phyloP scores from a whole-genome alignment of 2,888 invertebrate genomes.

The Trachelus stipa region DNA sequence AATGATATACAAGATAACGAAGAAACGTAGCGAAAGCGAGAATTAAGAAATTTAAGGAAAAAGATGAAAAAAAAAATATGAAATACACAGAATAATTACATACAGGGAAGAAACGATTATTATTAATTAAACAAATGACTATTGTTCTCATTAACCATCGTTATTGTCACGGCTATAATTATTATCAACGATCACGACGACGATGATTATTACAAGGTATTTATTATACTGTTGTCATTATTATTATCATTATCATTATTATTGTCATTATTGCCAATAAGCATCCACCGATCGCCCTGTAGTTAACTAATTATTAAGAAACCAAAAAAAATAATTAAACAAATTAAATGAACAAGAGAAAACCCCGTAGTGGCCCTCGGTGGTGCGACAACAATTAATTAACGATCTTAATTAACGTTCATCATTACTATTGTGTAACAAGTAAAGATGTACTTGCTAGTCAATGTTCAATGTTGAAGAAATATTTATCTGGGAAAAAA shows the following conservation, averaged over 20 bases:
- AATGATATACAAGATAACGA: background rate
- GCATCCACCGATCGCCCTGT: conserved; percentile 17
- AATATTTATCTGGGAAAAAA: conserved; percentile 51
- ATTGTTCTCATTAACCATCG: conserved; percentile 24
- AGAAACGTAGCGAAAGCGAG: background rate
- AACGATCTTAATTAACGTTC: conserved; percentile 20
- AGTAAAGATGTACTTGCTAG: conserved; percentile 53
- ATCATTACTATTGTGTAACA: conserved; percentile 34
- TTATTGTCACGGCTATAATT: conserved; percentile 5
- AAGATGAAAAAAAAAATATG: background rate
- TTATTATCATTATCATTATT: conserved; percentile 8
- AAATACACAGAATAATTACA: conserved; percentile 9
- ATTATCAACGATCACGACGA: conserved; percentile 4
- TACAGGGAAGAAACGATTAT: conserved; percentile 27
- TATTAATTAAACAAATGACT: conserved; percentile 24
- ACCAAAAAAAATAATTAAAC: background rate
- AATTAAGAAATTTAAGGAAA: conserved; percentile 8
- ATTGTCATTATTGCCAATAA: conserved; percentile 2
- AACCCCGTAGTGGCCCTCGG: too few relatives aligned
- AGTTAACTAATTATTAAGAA: conserved; percentile 15
- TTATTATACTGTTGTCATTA: conserved; percentile 1
- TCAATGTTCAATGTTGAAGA: conserved; percentile 61
- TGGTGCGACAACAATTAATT: conserved; percentile 23
- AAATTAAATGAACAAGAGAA: too few relatives aligned
- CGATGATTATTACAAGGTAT: conserved; percentile 2